Evolutionary conservation across 2,888 invertebrate genomes (phyloP), one percentile per base, ranked within the genome.

Genomic region (Venustoraphidia nigricollis): DNA sequence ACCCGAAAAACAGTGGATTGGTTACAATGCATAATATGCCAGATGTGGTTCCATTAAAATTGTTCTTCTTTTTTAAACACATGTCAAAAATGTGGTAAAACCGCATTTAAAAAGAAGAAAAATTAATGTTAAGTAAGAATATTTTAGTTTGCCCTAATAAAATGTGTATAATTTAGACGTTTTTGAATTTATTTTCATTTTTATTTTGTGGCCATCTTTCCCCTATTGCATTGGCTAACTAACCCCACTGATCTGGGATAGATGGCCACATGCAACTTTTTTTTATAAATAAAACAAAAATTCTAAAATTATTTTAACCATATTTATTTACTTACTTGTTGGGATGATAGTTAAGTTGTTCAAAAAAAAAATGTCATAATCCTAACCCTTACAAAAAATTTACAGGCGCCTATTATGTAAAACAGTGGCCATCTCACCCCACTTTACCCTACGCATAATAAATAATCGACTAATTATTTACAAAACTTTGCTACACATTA

Each of bases 11-110:
- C 17, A 46, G 49, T 49, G 27, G 51, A 51, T 45, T 50, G 50
- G 52, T 50, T 52, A 45, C 36, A 52, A 40, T 52, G 50, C 44
- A 48, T 52, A 41, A 50, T 50, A 44, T 50, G 52, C 50, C 36
- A 41, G 46, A 50, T 13, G 45, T 52, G 50, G 48, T 52, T 50
- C 44, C 50, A 52, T 50, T 48, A 52, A 52, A 50, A 50, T 44
- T 50, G 50, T 45, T 52, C 48, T 46, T 50, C 50, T 48, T 52
- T 44, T 46, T 34, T 44, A 48, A 48, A 48, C 41, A 48, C 50
- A 35, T 50, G 48, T 42, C 45, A 51, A 44, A 51, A 50, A 41
- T 52, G 45, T 40, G 50, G 46, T 43, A 52, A 48, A 50, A 50
- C 43, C 11, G 47, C 46, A 34, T 46, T 48, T 50, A 47, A 50